These are phyloP conservation scores for Sycophila texana DNA, from an alignment of 2,888 invertebrate species.

Conservation along the genomic window DNA sequence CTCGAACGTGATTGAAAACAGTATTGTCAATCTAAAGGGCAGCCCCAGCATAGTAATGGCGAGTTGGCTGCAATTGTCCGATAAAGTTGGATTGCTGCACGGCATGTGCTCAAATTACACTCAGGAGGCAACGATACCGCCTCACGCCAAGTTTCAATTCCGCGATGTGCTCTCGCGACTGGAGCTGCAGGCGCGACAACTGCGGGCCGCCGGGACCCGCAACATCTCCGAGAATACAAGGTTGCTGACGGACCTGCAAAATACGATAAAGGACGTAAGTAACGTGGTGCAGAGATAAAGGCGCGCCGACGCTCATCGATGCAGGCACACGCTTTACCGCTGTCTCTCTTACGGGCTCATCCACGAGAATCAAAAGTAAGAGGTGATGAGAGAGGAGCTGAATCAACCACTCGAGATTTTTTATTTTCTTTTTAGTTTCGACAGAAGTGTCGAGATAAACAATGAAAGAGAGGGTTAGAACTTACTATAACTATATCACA, in stretches of 20 bases:
- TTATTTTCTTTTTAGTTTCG: constrained; percentile 42
- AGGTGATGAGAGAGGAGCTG: neutral
- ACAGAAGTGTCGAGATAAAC: constrained; percentile 18
- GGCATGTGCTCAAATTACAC: constrained; percentile 89
- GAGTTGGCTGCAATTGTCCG: constrained; percentile 88
- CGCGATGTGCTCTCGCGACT: constrained; percentile 84
- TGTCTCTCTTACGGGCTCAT: constrained; percentile 13
- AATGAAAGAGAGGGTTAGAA: constrained; percentile 34
- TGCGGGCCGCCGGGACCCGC: constrained; percentile 83
- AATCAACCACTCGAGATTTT: constrained; percentile 20
- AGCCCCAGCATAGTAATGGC: constrained; percentile 79
- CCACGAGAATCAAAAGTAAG: constrained; percentile 44
- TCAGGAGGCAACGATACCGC: constrained; percentile 86
- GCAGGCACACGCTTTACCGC: neutral
- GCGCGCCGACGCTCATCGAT: constrained; percentile 1
- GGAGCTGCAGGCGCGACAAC: constrained; percentile 82
- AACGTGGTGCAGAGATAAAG: constrained; percentile 84
- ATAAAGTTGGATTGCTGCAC: constrained; percentile 88
- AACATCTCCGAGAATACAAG: constrained; percentile 83
- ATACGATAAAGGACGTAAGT: constrained; percentile 84
- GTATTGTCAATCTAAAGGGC: constrained; percentile 79
- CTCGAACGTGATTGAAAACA: constrained; percentile 82
- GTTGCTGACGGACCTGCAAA: constrained; percentile 84
- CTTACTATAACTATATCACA: constrained; percentile 44
- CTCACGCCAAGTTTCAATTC: constrained; percentile 92